A percentile compares a stretch with the other conserved stretches of the same genome.
phyloP scores from a whole-genome alignment of 2,797 vertebrate species.

The Oceanodroma leucorhoa region DNA sequence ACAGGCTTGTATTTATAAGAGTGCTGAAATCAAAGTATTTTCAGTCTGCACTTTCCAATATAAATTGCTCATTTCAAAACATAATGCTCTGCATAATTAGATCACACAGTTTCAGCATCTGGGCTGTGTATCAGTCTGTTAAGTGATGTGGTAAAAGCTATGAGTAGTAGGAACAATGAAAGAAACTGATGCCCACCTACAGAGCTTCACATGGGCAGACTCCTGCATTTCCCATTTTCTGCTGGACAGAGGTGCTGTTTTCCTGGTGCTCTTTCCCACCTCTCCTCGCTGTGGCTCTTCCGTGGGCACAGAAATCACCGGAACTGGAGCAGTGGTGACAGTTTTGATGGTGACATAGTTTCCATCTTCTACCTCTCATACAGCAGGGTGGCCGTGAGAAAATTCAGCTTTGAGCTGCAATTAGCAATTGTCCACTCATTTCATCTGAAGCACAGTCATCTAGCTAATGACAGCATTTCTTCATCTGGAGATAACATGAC shows the following conservation, averaged over 20 bases:
- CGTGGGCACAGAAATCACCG: not conserved
- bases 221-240: not conserved
- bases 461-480: not conserved
- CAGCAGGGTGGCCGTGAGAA: not conserved
- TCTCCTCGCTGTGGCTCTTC: not conserved
- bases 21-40: constrained; percentile 23
- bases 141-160: not conserved
- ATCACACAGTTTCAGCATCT: constrained; percentile 12
- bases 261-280: not conserved
- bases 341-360: not conserved
- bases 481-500: not conserved
- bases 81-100: constrained; percentile 39
- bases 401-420: constrained; percentile 4
- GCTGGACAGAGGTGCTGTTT: not conserved
- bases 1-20: not conserved
- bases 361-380: not conserved
- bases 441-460: not conserved
- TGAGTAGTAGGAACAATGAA: not conserved
- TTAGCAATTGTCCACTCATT: not conserved
- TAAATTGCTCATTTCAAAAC: constrained; percentile 41
- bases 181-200: not conserved
- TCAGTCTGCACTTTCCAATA: not conserved
- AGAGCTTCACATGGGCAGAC: not conserved
- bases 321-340: not conserved
- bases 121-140: not conserved